Percentiles rank a stretch among this genome's conserved stretches.
Evolutionary conservation across 2,113 vertebrate genomes (phyloP).

Genomic region (Tichodroma muraria): DNA sequence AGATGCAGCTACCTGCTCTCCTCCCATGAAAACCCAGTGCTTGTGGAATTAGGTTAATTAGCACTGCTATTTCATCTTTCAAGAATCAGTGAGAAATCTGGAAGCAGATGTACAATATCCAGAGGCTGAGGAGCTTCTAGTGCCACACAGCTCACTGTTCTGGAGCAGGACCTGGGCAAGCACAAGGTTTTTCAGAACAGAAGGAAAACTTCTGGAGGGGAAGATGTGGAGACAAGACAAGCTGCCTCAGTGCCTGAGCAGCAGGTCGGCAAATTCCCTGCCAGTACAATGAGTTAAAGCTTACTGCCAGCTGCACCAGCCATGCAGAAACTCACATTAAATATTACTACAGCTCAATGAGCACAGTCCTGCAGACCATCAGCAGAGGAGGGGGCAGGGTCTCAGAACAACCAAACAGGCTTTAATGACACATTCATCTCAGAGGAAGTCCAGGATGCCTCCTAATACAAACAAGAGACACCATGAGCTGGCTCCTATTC

Average conservation of each 20-base stretch:
- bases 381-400: not conserved
- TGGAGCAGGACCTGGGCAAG: not conserved
- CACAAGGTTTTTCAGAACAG: not conserved
- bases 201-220: not conserved
- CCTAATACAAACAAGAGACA: not conserved
- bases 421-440: not conserved
- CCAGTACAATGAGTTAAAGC: not conserved
- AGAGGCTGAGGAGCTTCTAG: not conserved
- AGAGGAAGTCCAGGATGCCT: not conserved
- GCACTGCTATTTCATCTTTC: not conserved
- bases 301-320: constrained; percentile 6
- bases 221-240: not conserved
- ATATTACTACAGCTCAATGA: not conserved
- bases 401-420: not conserved
- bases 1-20: not conserved
- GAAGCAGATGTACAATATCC: not conserved
- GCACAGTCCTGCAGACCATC: not conserved
- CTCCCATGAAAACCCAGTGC: not conserved
- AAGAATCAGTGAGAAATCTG: not conserved
- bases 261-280: not conserved
- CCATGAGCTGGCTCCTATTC: not conserved
- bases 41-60: not conserved
- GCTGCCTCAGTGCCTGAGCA: not conserved
- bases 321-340: constrained; percentile 53
- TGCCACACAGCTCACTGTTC: not conserved